Evolutionary conservation across 2,113 vertebrate species (phyloP), one percentile per base, ranked within the genome.

Genomic region (Corythornis madagascariensis): DNA sequence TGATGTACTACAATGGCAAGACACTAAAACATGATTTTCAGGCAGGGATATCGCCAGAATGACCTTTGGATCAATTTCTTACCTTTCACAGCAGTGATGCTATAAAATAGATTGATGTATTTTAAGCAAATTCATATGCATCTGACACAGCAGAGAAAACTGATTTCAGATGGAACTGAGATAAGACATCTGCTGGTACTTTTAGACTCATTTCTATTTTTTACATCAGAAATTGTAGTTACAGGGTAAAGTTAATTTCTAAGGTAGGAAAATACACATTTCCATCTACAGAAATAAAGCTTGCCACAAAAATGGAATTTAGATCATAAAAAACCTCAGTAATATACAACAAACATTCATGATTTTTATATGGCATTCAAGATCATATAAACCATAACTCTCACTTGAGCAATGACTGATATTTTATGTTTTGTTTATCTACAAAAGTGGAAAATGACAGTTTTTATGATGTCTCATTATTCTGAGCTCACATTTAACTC

Each of bases 1-100:
- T 3, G 0, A 12, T 1, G 35, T 2, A 24, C 21, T 16, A 16
- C 2, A 2, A 16, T 21, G 77, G 56, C 1, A 3, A 75, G 53
- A 38, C 66, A 53, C 4, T 15, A n/a, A 31, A 63, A 81, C 69
- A 83, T 2, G 5, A 6, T 82, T 66, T 77, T 53, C 15, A 25
- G 31, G 14, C 21, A 65, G 17, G 5, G 29, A 55, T 5, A 59
- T 16, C 21, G 20, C 57, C 35, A 60, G 33, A 78, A 76, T 57
- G 3, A 64, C 31, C 2, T 1, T 2, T 17, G 14, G 29, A 59
- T 13, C 11, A 40, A 13, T 11, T 53, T 80, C 18, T 38, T 57
- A 25, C 6, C 21, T 70, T 64, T 89, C 35, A 10, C 31, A 60
- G 57, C 25, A 15, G 9, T 26, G 47, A 60, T 11, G 10, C n/a